These are phyloP conservation scores for Microtus montanus DNA, from an alignment of 2,113 vertebrate species.

Conservation along the genomic window DNA sequence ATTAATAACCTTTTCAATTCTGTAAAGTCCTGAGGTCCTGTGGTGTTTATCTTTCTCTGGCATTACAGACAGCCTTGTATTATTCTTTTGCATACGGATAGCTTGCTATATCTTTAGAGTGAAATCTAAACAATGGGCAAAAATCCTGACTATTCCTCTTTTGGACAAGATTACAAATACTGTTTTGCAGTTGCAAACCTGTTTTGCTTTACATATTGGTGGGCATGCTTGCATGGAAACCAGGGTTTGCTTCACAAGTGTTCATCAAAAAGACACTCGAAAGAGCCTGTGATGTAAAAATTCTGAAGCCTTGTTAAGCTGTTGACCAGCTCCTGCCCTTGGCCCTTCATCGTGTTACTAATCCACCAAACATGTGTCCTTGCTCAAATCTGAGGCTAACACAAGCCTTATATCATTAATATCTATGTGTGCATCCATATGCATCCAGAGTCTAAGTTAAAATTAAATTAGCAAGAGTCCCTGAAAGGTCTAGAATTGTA, in stretches of 20 bases:
- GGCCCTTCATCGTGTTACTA: neutral
- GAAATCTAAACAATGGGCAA: neutral
- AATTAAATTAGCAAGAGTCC: neutral
- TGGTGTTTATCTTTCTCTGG: neutral
- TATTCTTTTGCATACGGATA: neutral
- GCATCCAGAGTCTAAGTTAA: neutral
- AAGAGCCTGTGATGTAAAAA: neutral
- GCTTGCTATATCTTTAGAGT: neutral
- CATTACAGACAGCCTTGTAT: neutral
- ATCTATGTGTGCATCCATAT: neutral
- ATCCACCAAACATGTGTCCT: neutral
- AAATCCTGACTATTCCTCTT: no score
- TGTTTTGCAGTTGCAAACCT: neutral
- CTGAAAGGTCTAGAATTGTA: neutral
- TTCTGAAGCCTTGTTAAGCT: neutral
- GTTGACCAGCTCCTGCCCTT: neutral
- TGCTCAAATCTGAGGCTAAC: neutral
- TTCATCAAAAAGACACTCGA: neutral
- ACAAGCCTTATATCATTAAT: neutral
- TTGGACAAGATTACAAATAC: neutral
- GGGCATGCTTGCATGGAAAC: neutral
- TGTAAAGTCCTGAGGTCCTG: neutral
- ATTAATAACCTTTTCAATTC: neutral
- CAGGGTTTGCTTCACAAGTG: accelerated
- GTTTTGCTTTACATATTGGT: no score